A percentile compares a stretch with the other conserved stretches of the same genome.
These are phyloP conservation scores for Triplophysa bombifrons DNA, from an alignment of 2,797 vertebrate species.

Conservation along the genomic window DNA sequence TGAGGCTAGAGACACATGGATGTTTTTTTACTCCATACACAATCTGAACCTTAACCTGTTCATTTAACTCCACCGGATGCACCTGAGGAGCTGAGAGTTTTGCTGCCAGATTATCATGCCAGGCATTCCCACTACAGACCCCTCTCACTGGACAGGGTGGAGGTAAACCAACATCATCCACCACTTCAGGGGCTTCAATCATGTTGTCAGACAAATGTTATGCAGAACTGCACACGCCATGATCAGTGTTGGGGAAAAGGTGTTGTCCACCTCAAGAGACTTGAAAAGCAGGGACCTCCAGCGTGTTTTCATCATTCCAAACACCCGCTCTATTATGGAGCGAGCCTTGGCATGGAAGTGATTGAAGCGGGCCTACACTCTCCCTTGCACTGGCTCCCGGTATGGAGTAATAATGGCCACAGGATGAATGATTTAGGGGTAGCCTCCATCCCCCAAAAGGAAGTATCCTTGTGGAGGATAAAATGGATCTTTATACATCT, in stretches of 20 bases:
- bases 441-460: too few species aligned
- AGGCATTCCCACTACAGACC: background rate
- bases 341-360: background rate
- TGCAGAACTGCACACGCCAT: background rate
- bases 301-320: background rate
- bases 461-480: too few species aligned
- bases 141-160: constrained; percentile 12
- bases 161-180: background rate
- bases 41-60: background rate
- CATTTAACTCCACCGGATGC: background rate
- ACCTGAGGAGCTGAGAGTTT: background rate
- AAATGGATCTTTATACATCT: too few species aligned
- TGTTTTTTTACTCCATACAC: too few species aligned
- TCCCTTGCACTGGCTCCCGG: background rate
- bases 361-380: background rate
- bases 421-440: too few species aligned
- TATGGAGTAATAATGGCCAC: too few species aligned
- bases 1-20: too few species aligned
- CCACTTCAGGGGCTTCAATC: background rate
- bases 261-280: background rate
- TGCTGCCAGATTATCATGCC: background rate
- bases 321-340: background rate
- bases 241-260: background rate
- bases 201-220: constrained; percentile 9
- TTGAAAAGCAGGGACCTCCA: background rate